Evolutionary conservation across 2,113 vertebrate species (phyloP).

Genomic region (Erythrolamprus reginae): DNA sequence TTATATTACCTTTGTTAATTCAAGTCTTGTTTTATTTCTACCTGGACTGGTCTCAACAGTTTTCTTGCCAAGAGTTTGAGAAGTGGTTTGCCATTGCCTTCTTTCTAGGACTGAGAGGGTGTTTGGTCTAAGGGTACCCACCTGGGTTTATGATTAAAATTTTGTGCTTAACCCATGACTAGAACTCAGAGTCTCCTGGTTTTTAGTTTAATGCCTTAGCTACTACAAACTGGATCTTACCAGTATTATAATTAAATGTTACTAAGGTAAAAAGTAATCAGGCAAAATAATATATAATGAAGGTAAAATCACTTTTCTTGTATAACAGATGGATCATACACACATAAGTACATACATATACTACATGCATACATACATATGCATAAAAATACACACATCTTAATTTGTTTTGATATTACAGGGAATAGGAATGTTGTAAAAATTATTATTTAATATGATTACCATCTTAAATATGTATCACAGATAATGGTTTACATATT

Average conservation of each 20-base stretch:
- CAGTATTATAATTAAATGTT: background rate
- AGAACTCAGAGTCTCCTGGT: background rate
- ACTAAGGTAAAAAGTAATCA: background rate
- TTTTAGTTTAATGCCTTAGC: background rate
- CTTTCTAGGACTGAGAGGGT: background rate
- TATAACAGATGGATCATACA: background rate
- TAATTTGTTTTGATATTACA: background rate
- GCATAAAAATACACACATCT: background rate
- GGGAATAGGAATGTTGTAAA: background rate
- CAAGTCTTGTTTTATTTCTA: background rate
- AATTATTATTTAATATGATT: background rate
- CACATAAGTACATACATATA: background rate
- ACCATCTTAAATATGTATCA: background rate
- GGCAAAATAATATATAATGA: background rate
- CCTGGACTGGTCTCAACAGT: background rate
- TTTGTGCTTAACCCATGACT: background rate
- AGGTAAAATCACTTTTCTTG: background rate
- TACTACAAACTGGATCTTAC: background rate
- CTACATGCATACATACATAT: background rate
- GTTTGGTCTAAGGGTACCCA: background rate
- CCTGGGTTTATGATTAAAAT: background rate
- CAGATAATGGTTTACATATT: background rate
- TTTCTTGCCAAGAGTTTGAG: background rate
- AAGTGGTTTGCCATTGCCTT: background rate
- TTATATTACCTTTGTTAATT: background rate